Evolutionary conservation across 2,797 vertebrate genomes (phyloP).

Genomic region (Scolopax rusticola): DNA sequence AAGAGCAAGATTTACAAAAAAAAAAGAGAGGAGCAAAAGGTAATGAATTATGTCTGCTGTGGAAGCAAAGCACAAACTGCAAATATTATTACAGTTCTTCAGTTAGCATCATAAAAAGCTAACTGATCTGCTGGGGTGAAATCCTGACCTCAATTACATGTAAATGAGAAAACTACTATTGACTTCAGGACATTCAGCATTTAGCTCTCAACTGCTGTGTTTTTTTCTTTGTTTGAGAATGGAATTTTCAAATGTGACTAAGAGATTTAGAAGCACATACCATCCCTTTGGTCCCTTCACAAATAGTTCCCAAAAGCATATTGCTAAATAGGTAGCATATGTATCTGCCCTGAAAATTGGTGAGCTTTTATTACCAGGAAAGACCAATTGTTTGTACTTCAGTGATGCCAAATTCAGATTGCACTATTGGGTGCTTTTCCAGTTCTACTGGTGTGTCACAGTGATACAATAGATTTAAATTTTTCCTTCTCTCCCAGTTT

Average conservation of each 20-base stretch:
- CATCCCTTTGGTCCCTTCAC: background rate
- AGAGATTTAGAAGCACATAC: background rate
- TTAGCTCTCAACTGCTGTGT: background rate
- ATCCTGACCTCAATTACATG: background rate
- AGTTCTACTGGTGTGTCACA: background rate
- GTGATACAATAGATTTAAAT: background rate
- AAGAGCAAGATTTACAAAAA: background rate
- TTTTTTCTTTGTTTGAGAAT: background rate
- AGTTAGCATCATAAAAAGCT: background rate
- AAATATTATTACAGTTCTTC: constrained; percentile 19
- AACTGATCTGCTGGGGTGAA: background rate
- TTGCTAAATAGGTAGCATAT: background rate
- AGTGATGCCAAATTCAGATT: background rate
- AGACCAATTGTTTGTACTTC: background rate
- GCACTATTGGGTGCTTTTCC: fast-evolving
- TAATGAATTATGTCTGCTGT: background rate
- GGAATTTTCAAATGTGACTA: background rate
- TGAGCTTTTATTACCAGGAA: background rate
- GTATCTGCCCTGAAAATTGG: background rate
- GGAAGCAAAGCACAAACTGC: background rate
- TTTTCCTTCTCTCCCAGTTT: background rate
- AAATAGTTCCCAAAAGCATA: background rate
- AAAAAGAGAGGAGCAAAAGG: background rate
- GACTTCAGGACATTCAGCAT: background rate
- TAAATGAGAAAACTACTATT: background rate